phyloP scores from a whole-genome alignment of 2,888 invertebrate genomes.

The Dynastes hyllus region DNA sequence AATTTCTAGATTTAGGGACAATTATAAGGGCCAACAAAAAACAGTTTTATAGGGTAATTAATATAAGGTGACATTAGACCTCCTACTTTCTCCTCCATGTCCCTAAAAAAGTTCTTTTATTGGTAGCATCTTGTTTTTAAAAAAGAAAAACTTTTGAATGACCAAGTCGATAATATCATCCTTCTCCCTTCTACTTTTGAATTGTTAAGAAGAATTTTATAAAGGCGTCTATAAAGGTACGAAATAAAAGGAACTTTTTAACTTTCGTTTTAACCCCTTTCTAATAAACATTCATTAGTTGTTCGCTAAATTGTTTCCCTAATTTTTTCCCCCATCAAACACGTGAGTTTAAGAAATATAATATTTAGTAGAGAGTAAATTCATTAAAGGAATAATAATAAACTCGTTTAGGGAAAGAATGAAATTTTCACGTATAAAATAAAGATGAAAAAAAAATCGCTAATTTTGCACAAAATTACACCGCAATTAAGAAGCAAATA shows the following conservation, averaged over 20 bases:
- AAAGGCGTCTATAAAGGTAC: slow-evolving; percentile 30
- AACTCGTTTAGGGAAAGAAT: too few species aligned
- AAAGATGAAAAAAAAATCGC: too few species aligned
- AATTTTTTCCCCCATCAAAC: too few species aligned
- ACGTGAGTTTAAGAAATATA: too few species aligned
- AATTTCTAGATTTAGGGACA: too few species aligned
- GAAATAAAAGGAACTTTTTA: slow-evolving; percentile 33
- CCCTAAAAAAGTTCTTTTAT: slow-evolving; percentile 63
- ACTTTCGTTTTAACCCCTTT: too few species aligned
- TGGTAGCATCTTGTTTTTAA: slow-evolving; percentile 61
- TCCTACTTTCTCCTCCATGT: slow-evolving; percentile 53
- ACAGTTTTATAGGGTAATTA: slow-evolving; percentile 64
- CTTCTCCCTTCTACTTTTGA: slow-evolving; percentile 39
- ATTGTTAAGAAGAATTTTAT: slow-evolving; percentile 51
- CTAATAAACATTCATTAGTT: slow-evolving; percentile 8
- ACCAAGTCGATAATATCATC: slow-evolving; percentile 54
- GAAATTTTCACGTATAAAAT: too few species aligned
- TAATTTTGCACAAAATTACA: too few species aligned
- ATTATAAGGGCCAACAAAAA: slow-evolving; percentile 38
- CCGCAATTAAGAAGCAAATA: too few species aligned
- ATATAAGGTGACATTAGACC: slow-evolving; percentile 66
- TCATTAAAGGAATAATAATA: too few species aligned
- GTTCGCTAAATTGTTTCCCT: too few species aligned
- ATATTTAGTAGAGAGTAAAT: too few species aligned
- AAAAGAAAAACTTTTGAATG: slow-evolving; percentile 58